A percentile compares a stretch with the other conserved stretches of the same genome.
Evolutionary conservation across 2,797 vertebrate genomes (phyloP).

Genomic region (Bradypus variegatus): DNA sequence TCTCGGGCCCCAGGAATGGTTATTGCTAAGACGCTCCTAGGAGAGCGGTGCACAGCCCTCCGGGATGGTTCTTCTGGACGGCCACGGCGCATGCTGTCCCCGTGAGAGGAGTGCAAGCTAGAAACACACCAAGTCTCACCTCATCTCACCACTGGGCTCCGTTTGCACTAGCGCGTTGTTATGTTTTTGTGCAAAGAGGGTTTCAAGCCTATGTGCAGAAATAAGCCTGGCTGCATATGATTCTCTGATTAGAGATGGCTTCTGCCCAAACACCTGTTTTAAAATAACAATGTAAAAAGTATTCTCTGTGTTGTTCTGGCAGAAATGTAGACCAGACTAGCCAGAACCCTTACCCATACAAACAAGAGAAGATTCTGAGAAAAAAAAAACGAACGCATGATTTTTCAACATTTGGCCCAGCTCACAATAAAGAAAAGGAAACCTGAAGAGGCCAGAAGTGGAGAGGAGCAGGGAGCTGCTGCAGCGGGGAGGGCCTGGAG

Average conservation of each 20-base stretch:
- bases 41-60: no score
- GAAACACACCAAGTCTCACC: background rate
- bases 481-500: background rate
- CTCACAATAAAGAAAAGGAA: background rate
- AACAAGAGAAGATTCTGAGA: slow-evolving; percentile 8
- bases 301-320: slow-evolving; percentile 13
- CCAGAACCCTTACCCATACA: slow-evolving; percentile 5
- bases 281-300: slow-evolving; percentile 15
- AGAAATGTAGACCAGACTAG: background rate
- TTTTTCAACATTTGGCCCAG: background rate
- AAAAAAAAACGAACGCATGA: background rate
- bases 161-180: background rate
- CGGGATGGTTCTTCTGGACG: background rate
- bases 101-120: background rate
- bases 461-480: background rate
- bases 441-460: background rate
- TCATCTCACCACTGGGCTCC: background rate
- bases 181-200: background rate
- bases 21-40: no score
- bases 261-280: slow-evolving; percentile 13
- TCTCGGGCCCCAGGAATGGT: background rate
- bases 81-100: no score
- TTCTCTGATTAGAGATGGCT: slow-evolving; percentile 19
- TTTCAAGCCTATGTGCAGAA: slow-evolving; percentile 6
- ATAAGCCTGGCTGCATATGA: slow-evolving; percentile 1